Conservation (phyloP, 2,113 vertebrate genomes). For the Mola mola region DNA sequence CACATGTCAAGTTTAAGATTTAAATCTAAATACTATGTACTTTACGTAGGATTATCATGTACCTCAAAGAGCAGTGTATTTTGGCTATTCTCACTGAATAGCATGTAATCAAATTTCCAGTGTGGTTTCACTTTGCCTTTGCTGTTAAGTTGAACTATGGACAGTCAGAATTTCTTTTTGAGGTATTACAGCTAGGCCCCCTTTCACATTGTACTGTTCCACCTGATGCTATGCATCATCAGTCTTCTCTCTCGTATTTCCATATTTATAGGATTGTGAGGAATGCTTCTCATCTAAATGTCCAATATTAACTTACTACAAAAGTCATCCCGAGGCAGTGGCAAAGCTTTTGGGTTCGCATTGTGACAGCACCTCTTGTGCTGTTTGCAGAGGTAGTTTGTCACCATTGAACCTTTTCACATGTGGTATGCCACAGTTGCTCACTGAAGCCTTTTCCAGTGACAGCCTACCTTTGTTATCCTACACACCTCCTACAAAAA, state of each 20-base stretch:
- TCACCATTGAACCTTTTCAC: conserved; percentile 47
- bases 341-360: conserved; percentile 22
- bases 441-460: conserved; percentile 41
- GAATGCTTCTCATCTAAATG: conserved; percentile 33
- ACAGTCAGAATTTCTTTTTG: no score
- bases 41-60: no score
- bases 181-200: no score
- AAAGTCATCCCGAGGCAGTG: conserved; percentile 12
- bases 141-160: no score
- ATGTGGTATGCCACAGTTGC: conserved; percentile 32
- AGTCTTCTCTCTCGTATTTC: conserved; percentile 29
- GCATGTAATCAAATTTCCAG: no score
- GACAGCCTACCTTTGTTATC: conserved; percentile 65
- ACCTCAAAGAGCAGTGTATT: no score
- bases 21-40: conserved; percentile 7
- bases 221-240: conserved; percentile 31
- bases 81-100: no score
- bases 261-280: conserved; percentile 42
- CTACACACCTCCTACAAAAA: conserved; percentile 39
- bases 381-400: conserved; percentile 52
- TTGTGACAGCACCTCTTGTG: conserved; percentile 41
- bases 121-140: no score
- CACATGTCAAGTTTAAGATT: not conserved
- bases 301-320: conserved; percentile 39
- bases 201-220: not conserved